These are phyloP conservation scores for Scolopax rusticola DNA, from an alignment of 2,797 vertebrate genomes.

Conservation along the genomic window DNA sequence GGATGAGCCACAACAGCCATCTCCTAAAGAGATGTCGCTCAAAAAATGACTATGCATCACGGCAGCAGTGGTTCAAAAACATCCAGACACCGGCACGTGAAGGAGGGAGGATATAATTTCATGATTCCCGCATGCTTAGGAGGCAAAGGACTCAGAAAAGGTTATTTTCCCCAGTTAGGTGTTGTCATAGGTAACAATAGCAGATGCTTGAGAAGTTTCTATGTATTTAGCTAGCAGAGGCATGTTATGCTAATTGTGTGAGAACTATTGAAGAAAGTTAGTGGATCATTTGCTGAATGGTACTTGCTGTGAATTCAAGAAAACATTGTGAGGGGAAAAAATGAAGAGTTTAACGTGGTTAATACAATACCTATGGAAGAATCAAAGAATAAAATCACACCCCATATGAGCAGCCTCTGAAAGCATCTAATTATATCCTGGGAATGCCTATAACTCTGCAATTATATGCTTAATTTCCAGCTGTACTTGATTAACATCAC, in stretches of 20 bases:
- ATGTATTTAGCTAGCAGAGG: neutral
- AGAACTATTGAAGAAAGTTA: neutral
- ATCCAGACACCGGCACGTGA: neutral
- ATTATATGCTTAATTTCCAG: constrained; percentile 51
- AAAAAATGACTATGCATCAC: neutral
- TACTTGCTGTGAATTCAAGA: neutral
- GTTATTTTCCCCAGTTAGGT: neutral
- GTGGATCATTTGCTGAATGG: neutral
- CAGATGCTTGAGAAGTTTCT: neutral
- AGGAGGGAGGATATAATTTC: neutral
- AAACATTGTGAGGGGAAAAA: neutral
- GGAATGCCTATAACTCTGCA: constrained; percentile 11
- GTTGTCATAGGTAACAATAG: neutral
- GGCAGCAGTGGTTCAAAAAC: neutral
- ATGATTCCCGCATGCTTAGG: accelerated
- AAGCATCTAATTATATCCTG: constrained; percentile 27
- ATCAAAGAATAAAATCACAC: neutral
- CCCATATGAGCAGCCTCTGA: neutral
- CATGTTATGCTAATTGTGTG: neutral
- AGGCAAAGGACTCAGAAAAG: neutral
- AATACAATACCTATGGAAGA: neutral
- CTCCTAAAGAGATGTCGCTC: neutral
- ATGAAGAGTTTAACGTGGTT: neutral
- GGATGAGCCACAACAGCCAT: neutral
- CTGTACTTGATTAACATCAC: constrained; percentile 35